Evolutionary conservation across 2,113 vertebrate genomes (phyloP), one percentile per base, ranked within the genome.

Genomic region (Lagenorhynchus albirostris): DNA sequence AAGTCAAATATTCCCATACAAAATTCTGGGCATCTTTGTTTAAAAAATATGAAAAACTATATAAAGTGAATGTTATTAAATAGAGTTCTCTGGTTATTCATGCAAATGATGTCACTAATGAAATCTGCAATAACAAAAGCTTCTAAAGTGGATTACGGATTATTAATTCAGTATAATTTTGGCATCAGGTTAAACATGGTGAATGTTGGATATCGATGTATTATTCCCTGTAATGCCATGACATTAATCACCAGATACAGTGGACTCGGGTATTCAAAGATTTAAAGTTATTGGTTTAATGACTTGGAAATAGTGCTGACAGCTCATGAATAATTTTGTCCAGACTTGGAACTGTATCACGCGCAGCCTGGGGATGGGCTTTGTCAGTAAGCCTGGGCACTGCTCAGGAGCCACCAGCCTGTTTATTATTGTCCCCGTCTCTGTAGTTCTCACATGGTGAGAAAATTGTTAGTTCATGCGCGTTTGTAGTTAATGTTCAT

Each of bases 121-220:
- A 88, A 50, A 63, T 87, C 23, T 73, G 20, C 7, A 47, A 25
- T 23, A 41, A 90, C 8, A 70, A 50, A 44, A 73, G 2, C 33
- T 76, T 90, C 60, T 70, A 53, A n/a, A 58, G 63, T 65, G 10
- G 15, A 29, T 33, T 65, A 63, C 17, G 4, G 65, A 41, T 86
- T 97, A 67, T 67, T 55, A 50, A 58, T 79, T 91, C 47, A 80
- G n/a, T 6, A 33, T 47, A 55, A 70, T 68, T 79, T 80, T 87
- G 55, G 47, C 8, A 63, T 60, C 17, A 38, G 23, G 36, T 92
- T 90, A 38, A 44, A 58, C 73, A 14, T 33, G 33, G 12, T 81
- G 50, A 79, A 67, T 25, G 12, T 31, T 63, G 26, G 15, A 15
- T 73, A 41, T 60, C 31, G 67, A 53, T n/a, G 4, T 23, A 63